Base-by-base conservation (phyloP, 2,113 vertebrate genomes). In the Ceyx margarethae region DNA sequence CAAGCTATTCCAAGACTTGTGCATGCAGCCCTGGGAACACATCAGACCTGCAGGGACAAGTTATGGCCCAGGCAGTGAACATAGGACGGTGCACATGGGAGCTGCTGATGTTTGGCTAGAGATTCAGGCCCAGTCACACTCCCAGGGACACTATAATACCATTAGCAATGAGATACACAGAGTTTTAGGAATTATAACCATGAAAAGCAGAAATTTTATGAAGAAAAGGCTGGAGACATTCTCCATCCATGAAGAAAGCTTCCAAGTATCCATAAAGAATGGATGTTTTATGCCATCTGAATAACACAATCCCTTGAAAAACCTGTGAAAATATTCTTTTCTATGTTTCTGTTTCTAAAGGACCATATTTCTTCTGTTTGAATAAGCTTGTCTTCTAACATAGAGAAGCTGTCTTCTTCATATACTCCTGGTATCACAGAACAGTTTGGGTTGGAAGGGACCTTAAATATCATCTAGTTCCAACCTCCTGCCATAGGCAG, bases 281-380 rank as follows among this genome's bases (percentile, higher is more conserved):
- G 8, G 25, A 66, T 17, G 11, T 66, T 69, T 33, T 48, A 85
- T 16, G 10, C 2, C 1, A 81, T 74, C n/a, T 66, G 50, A 78
- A 23, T 40, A 79, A 54, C 13, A 61, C 11, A 74, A 50, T 2
- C 3, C 10, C 10, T 4, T 19, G 22, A 85, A 37, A 37, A 37
- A 81, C 8, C 11, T 31, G 15, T 67, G 61, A 66, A 62, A 92
- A 85, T 4, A 66, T 28, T 57, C 37, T 37, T 37, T 37, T 37
- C 37, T 37, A 37, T 31, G 61, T 7, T 87, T 78, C 64, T 51
- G 80, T 84, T 95, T 95, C 83, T 85, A 81, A 91, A 95, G 64
- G 42, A 95, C 61, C 76, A 77, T 35, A 84, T n/a, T 80, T 37
- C 48, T 92, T 87, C 90, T 60, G 31, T 88, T 58, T 81, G 56